Conservation (phyloP, 1,140 invertebrate species). For the Pachypsylla venusta region DNA sequence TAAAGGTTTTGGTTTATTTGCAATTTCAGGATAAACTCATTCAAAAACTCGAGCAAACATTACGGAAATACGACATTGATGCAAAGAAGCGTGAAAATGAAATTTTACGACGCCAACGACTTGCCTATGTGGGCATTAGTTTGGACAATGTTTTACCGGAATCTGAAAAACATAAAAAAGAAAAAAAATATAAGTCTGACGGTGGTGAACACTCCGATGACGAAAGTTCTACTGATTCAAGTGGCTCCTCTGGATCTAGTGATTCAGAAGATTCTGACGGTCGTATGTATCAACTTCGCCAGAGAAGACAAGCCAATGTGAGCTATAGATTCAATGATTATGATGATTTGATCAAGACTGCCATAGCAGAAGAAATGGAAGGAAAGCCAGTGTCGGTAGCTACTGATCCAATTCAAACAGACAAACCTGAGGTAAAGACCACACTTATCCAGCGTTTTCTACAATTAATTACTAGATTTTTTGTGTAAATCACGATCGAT, state of each 20-base stretch:
- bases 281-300: slow-evolving; percentile 64
- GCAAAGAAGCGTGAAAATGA: slow-evolving; percentile 43
- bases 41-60: slow-evolving; percentile 40
- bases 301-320: slow-evolving; percentile 52
- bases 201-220: slow-evolving; percentile 29
- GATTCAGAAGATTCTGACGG: slow-evolving; percentile 32
- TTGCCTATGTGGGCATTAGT: slow-evolving; percentile 61
- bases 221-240: slow-evolving; percentile 25
- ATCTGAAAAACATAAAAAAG: slow-evolving; percentile 19
- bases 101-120: slow-evolving; percentile 48
- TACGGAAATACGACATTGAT: slow-evolving; percentile 34
- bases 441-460: too few species aligned
- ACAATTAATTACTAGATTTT: too few species aligned
- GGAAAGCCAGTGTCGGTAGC: background rate
- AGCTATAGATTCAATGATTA: slow-evolving; percentile 83
- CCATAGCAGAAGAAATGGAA: slow-evolving; percentile 48
- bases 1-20: background rate
- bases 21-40: slow-evolving; percentile 42
- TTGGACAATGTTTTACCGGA: slow-evolving; percentile 50
- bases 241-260: slow-evolving; percentile 23
- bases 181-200: slow-evolving; percentile 27
- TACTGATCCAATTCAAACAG: background rate
- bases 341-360: slow-evolving; percentile 84
- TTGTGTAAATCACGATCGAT: too few species aligned
- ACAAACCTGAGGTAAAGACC: background rate